Conservation (phyloP, 2,113 vertebrate genomes). For the Copsychus sechellarum region DNA sequence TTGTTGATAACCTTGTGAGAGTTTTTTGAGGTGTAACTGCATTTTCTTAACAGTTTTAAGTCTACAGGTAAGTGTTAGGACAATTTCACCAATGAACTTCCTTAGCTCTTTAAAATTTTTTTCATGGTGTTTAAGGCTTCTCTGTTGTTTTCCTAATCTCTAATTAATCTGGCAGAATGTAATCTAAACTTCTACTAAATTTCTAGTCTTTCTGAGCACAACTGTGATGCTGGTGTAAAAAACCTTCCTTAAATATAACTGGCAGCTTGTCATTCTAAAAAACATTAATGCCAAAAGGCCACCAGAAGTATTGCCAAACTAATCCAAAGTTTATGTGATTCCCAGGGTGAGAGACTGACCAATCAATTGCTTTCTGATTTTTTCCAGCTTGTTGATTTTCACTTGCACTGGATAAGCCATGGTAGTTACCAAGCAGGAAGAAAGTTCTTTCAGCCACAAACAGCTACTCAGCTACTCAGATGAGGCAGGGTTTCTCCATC, state of each 20-base stretch:
- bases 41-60: neutral
- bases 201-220: neutral
- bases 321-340: neutral
- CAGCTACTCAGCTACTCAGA: neutral
- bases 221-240: neutral
- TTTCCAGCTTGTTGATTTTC: neutral
- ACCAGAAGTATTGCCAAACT: neutral
- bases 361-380: neutral
- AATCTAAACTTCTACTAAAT: neutral
- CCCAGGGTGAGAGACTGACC: neutral
- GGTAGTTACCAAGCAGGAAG: neutral
- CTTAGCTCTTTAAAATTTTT: neutral
- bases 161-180: neutral
- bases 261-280: neutral
- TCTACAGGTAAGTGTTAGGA: neutral
- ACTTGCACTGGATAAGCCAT: neutral
- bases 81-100: neutral
- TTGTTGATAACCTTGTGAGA: neutral
- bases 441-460: neutral
- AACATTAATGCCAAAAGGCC: neutral
- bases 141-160: neutral
- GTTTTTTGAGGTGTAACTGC: neutral
- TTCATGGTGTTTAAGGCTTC: neutral
- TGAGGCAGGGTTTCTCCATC: neutral
- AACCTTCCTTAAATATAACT: neutral